These are phyloP conservation scores for Micromesistius poutassou DNA, from an alignment of 2,797 vertebrate species.

Conservation along the genomic window DNA sequence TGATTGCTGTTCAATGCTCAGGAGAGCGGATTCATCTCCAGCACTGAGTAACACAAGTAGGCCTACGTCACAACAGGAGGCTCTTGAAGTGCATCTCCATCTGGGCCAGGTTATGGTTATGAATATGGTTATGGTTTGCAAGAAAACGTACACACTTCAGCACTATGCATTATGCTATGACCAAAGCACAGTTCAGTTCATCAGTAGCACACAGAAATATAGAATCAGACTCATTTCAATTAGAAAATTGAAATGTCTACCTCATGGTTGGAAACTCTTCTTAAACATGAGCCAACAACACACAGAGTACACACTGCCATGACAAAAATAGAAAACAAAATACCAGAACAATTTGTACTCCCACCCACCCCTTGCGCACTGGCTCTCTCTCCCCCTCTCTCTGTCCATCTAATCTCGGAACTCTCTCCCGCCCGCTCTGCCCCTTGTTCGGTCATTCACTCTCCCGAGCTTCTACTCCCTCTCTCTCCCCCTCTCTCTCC, in stretches of 20 bases:
- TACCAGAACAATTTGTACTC: not conserved
- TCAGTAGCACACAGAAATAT: not conserved
- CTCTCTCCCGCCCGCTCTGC: not conserved
- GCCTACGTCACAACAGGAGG: not conserved
- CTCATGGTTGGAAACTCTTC: not conserved
- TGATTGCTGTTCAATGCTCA: slow-evolving; percentile 6
- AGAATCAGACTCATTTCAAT: not conserved
- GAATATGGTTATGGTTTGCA: not conserved
- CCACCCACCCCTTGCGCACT: too few species aligned
- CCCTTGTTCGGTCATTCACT: slow-evolving; percentile 8
- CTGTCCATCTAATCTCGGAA: not conserved
- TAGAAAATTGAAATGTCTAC: not conserved
- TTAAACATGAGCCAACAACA: not conserved
- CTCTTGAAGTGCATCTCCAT: not conserved
- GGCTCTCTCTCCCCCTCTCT: not conserved
- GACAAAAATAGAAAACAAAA: not conserved
- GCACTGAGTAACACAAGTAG: not conserved
- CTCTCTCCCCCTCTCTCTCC: not conserved
- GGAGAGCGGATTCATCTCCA: not conserved
- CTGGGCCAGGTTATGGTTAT: not conserved
- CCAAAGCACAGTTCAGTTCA: not conserved
- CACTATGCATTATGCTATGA: not conserved
- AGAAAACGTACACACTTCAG: not conserved
- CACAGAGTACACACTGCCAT: not conserved
- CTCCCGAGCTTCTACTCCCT: not conserved